A percentile compares a stretch with the other conserved stretches of the same genome.
Evolutionary conservation across 2,113 vertebrate species (phyloP).

Genomic region (Nibea albiflora): DNA sequence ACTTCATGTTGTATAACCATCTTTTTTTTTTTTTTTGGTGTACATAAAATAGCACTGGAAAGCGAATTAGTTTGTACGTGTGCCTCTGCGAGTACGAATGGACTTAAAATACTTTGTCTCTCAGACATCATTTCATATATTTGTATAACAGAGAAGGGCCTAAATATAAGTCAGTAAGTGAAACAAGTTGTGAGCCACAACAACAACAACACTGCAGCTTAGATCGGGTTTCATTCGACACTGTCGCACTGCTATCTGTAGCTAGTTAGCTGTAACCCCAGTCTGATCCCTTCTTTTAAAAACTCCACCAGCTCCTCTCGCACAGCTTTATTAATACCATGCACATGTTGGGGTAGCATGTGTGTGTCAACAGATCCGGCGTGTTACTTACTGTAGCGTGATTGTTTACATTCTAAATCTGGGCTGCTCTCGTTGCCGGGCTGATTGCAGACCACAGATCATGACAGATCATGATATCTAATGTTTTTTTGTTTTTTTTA

Average conservation of each 20-base stretch:
- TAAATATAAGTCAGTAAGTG: constrained; percentile 37
- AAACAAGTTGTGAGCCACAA: constrained; percentile 36
- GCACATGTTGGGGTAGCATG: constrained; percentile 21
- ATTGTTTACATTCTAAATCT: constrained; percentile 53
- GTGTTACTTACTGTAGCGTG: constrained; percentile 14
- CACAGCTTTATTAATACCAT: constrained; percentile 65
- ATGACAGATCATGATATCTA: neutral
- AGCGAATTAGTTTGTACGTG: neutral
- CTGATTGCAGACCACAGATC: constrained; percentile 41
- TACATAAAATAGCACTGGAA: neutral
- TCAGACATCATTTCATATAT: constrained; percentile 9
- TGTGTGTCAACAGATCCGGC: constrained; percentile 41
- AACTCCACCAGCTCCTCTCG: constrained; percentile 17
- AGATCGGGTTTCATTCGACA: constrained; percentile 44
- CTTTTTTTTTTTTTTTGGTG: neutral
- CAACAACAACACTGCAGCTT: constrained; percentile 35
- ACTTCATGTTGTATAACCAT: neutral
- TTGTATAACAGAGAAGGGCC: neutral
- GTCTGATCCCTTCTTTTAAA: constrained; percentile 43
- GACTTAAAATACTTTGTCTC: neutral
- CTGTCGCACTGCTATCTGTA: constrained; percentile 34
- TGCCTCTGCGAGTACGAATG: neutral
- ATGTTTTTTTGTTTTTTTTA: constrained; percentile 3
- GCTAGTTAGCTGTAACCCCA: constrained; percentile 47
- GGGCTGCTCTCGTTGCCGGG: constrained; percentile 31